These are phyloP conservation scores for Euproctis similis DNA, from an alignment of 2,888 invertebrate genomes.

Conservation along the genomic window DNA sequence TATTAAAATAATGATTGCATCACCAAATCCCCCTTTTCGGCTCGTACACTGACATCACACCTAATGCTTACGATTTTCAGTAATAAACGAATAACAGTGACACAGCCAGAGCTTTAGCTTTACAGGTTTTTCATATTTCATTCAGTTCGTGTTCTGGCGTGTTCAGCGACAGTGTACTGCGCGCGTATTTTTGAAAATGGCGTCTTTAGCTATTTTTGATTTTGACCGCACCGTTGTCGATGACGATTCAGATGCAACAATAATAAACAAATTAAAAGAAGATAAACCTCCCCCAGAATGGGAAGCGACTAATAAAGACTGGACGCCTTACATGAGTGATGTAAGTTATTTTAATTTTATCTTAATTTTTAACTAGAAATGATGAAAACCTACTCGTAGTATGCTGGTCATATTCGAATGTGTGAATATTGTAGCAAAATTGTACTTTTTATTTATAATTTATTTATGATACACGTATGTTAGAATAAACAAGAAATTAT, in stretches of 20 bases:
- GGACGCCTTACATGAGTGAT: conserved; percentile 69
- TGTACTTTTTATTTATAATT: too few relatives aligned
- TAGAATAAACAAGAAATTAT: too few relatives aligned
- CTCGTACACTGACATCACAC: too few relatives aligned
- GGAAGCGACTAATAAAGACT: conserved; percentile 51
- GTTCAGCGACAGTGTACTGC: conserved; percentile 20
- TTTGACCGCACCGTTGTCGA: conserved; percentile 65
- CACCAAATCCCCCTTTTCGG: too few relatives aligned
- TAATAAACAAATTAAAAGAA: conserved; percentile 55
- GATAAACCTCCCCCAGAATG: conserved; percentile 60
- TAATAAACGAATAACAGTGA: conserved; percentile 12
- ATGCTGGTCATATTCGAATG: too few relatives aligned
- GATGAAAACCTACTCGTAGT: too few relatives aligned
- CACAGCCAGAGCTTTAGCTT: background rate
- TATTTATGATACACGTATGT: too few relatives aligned
- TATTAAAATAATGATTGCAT: too few relatives aligned
- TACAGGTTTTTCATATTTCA: too few relatives aligned
- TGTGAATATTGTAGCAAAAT: too few relatives aligned
- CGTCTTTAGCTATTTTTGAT: conserved; percentile 59
- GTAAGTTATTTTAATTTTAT: conserved; percentile 44
- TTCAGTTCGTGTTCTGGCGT: conserved; percentile 27
- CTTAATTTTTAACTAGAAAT: too few relatives aligned
- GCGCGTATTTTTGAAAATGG: conserved; percentile 41
- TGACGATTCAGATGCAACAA: conserved; percentile 62
- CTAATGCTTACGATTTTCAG: too few relatives aligned